Conservation (phyloP, 92 coral and sea anemone species). For the Micromussa lordhowensis region DNA sequence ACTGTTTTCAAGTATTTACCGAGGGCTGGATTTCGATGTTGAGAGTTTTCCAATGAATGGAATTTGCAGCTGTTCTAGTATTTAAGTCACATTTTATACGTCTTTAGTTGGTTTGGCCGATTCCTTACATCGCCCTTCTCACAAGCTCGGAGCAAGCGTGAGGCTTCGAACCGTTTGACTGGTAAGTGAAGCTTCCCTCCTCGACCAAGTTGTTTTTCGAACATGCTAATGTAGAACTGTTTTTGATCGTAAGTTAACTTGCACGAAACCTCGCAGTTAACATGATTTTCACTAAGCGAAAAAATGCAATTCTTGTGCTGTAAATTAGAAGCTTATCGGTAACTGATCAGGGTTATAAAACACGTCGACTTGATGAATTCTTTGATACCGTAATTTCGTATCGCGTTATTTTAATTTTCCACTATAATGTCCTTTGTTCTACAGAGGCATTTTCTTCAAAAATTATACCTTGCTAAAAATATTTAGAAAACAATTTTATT, state of each 20-base stretch:
- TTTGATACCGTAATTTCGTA: constrained; percentile 24
- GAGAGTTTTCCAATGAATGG: constrained; percentile 27
- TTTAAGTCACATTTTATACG: not conserved
- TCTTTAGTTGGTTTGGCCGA: constrained; percentile 6
- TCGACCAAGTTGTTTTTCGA: constrained; percentile 55
- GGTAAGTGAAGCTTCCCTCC: constrained; percentile 22
- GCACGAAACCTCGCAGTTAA: constrained; percentile 27
- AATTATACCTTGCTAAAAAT: not conserved
- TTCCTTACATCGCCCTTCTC: not conserved
- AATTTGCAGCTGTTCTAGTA: constrained; percentile 16
- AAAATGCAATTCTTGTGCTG: not conserved
- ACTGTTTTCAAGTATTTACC: constrained; percentile 43
- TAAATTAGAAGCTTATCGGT: constrained; percentile 17
- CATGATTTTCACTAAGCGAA: not conserved
- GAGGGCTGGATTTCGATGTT: constrained; percentile 13
- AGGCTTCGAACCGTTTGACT: not conserved
- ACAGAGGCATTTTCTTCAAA: not conserved
- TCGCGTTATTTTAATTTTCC: constrained; percentile 17
- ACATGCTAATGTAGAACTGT: constrained; percentile 55
- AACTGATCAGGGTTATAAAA: not conserved
- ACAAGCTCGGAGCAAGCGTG: not conserved
- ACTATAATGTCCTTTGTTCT: constrained; percentile 4
- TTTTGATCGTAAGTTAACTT: not conserved
- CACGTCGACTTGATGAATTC: constrained; percentile 1
- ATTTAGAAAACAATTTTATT: not conserved